Evolutionary conservation across 2,888 invertebrate genomes (phyloP).

Genomic region (Epirrhoe alternata): DNA sequence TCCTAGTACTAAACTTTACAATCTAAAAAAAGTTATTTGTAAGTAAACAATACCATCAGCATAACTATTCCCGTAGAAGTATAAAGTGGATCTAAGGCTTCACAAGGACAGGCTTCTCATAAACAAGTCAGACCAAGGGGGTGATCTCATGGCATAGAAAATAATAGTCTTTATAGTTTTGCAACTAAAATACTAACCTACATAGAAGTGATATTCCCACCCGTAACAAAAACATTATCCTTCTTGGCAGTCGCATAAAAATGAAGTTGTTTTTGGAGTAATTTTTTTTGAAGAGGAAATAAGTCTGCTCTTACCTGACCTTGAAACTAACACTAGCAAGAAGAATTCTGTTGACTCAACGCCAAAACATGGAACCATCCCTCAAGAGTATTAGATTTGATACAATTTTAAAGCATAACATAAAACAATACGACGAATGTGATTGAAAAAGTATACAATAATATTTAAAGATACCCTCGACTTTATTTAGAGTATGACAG

Average conservation of each 20-base stretch:
- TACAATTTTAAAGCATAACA: no score
- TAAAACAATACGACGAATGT: no score
- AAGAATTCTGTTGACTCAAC: no score
- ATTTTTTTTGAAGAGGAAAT: no score
- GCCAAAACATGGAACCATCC: no score
- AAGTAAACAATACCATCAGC: slow-evolving; percentile 21
- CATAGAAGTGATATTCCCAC: slow-evolving; percentile 9
- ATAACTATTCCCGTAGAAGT: slow-evolving; percentile 20
- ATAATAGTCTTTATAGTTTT: slow-evolving; percentile 15
- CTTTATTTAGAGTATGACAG: no score
- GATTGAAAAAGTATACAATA: no score
- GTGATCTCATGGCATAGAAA: slow-evolving; percentile 27
- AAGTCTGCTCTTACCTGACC: no score
- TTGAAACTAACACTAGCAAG: no score
- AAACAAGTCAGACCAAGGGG: slow-evolving; percentile 23
- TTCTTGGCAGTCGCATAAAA: background rate
- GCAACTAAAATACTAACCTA: background rate
- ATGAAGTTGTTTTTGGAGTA: no score
- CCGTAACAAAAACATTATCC: background rate
- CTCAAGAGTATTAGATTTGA: no score
- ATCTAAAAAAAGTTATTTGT: background rate
- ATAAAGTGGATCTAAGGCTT: slow-evolving; percentile 18
- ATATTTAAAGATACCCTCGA: no score
- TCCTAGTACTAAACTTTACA: background rate
- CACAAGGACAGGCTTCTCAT: slow-evolving; percentile 26